Conservation (phyloP, 1,140 invertebrate genomes). For the Drosophila quadrilineata region DNA sequence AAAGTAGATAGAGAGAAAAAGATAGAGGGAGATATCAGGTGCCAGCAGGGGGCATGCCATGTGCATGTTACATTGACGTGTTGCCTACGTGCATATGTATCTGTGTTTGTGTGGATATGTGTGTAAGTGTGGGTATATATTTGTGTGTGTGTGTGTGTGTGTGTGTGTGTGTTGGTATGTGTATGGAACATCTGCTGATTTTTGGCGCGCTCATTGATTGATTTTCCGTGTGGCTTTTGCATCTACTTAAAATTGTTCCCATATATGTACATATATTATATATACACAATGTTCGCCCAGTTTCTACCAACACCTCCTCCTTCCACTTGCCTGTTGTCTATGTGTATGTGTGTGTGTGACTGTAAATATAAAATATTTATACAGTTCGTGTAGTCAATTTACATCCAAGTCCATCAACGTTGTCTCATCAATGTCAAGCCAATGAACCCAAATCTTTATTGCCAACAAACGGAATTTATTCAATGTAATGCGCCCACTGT, state of each 20-base stretch:
- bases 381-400: slow-evolving; percentile 72
- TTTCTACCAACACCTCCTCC: too few relatives aligned
- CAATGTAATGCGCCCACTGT: slow-evolving; percentile 21
- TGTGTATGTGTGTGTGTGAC: not conserved
- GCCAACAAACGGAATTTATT: slow-evolving; percentile 49
- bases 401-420: slow-evolving; percentile 64
- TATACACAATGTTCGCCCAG: not conserved
- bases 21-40: too few relatives aligned
- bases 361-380: slow-evolving; percentile 63
- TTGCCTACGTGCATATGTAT: not conserved
- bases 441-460: slow-evolving; percentile 76
- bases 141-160: slow-evolving; percentile 1
- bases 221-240: slow-evolving; percentile 63
- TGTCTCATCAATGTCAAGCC: slow-evolving; percentile 74
- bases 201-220: slow-evolving; percentile 70
- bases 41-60: not conserved
- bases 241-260: slow-evolving; percentile 68
- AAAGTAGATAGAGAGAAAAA: too few relatives aligned
- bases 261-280: not conserved
- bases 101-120: not conserved
- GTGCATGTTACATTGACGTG: not conserved
- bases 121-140: not conserved
- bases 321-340: too few relatives aligned
- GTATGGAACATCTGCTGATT: slow-evolving; percentile 67
- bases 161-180: slow-evolving; percentile 21